Base-by-base conservation (phyloP, 2,888 invertebrate genomes). In the Stenolophus ochropezus region DNA sequence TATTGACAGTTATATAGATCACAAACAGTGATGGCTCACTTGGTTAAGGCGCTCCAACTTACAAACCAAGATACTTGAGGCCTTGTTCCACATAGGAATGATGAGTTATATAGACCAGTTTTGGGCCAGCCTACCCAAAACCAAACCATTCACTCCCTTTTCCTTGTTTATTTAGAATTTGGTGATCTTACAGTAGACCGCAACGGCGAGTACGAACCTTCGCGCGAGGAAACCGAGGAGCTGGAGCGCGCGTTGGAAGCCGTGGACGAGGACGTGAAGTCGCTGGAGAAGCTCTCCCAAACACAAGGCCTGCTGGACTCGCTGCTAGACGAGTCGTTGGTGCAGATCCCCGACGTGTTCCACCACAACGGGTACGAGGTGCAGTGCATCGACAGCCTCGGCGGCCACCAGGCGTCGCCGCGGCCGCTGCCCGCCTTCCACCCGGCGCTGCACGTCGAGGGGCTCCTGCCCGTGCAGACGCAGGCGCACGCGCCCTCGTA, bases 171-270 rank as follows among this genome's bases (percentile, higher is more conserved):
- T 61, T 25, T 23, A 61, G 61, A 61, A 14, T 23, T 23, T 61
- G 61, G 23, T 61, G 61, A 21, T 4, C 16, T 69, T 69, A 18
- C 42, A 93, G 93, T 92, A 86, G 93, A 93, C 87, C 93, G 93
- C 88, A 94, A 94, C 87, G 94, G 93, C n/a, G 93, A 93, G 84
- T 93, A 93, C 85, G 92, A 93, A 85, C 94, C 94, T 47, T 92
- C 94, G 71, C 92, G 93, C 87, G 96, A 96, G 87, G 97, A 97
- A 89, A 94, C 96, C 42, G 96, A 97, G 84, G 97, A 97, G 88
- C 89, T 97, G 85, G 96, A 97, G 87, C 93, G 96, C 82, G 97
- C 96, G 5, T 89, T 97, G 83, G 95, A 94, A 85, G 94, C 94
- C 69, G 95, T 95, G 58, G 94, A 94, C 87, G 93, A 94, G 87